A percentile compares a stretch with the other conserved stretches of the same genome.
Evolutionary conservation across 1,140 invertebrate species (phyloP).

Genomic region (Heliconius congener): DNA sequence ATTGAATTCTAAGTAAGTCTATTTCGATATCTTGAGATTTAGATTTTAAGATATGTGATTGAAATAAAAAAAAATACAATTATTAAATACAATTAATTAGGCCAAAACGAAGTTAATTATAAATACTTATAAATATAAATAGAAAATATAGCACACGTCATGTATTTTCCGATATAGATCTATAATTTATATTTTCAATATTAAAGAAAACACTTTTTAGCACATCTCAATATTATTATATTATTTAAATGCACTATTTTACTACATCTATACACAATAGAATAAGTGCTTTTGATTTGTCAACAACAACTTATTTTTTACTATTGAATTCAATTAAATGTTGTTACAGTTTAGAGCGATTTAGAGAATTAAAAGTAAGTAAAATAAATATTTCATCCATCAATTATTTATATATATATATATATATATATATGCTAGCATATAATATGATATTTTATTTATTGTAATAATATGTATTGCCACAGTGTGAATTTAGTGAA

Average conservation of each 20-base stretch:
- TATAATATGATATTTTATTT: too few relatives aligned
- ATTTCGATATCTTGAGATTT: background rate
- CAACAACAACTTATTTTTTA: background rate
- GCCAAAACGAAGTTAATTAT: conserved; percentile 14
- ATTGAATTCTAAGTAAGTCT: background rate
- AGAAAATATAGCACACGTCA: background rate
- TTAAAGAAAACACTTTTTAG: conserved; percentile 11
- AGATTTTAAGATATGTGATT: background rate
- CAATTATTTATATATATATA: too few relatives aligned
- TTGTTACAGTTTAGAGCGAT: background rate
- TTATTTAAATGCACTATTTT: conserved; percentile 7
- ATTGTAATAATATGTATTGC: background rate
- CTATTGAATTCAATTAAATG: background rate
- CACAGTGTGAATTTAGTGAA: conserved; percentile 10
- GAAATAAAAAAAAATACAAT: background rate
- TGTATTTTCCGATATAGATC: background rate
- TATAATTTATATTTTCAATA: conserved; percentile 18
- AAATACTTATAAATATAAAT: background rate
- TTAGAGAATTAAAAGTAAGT: background rate
- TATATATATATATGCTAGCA: too few relatives aligned
- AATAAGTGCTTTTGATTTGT: background rate
- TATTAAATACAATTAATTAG: background rate
- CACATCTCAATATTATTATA: conserved; percentile 11
- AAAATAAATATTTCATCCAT: background rate
- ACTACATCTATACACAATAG: conserved; percentile 10